phyloP scores from a whole-genome alignment of 1,140 invertebrate species.

The Caenorhabditis remanei region DNA sequence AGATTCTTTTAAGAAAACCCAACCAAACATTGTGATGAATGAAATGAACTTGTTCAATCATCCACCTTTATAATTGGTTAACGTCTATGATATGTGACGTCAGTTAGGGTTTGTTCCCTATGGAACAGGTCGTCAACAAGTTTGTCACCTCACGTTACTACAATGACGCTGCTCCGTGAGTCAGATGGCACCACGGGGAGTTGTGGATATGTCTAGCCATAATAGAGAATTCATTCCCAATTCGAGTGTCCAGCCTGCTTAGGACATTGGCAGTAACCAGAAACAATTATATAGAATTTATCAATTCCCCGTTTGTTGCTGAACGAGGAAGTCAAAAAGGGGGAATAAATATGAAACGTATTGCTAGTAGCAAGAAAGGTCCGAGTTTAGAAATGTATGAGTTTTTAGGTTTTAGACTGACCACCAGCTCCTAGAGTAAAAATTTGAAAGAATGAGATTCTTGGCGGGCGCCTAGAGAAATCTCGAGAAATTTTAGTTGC shows the following conservation, averaged over 20 bases:
- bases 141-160: not conserved
- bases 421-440: not conserved
- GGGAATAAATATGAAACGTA: not conserved
- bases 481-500: not conserved
- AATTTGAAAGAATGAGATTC: not conserved
- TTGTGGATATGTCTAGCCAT: not conserved
- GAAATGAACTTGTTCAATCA: not conserved
- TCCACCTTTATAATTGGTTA: not conserved
- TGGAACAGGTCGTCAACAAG: not conserved
- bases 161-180: not conserved
- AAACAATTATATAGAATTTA: not conserved
- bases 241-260: too few relatives aligned
- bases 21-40: not conserved
- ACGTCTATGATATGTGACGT: not conserved
- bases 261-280: too few relatives aligned
- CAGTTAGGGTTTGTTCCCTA: not conserved
- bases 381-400: conserved; percentile 35
- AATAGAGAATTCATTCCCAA: too few relatives aligned
- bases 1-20: not conserved
- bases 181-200: not conserved
- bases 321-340: not conserved
- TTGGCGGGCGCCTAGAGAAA: not conserved
- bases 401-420: not conserved
- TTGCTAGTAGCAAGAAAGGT: not conserved
- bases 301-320: not conserved